phyloP scores from a whole-genome alignment of 2,113 vertebrate species.

The Petromus typicus region DNA sequence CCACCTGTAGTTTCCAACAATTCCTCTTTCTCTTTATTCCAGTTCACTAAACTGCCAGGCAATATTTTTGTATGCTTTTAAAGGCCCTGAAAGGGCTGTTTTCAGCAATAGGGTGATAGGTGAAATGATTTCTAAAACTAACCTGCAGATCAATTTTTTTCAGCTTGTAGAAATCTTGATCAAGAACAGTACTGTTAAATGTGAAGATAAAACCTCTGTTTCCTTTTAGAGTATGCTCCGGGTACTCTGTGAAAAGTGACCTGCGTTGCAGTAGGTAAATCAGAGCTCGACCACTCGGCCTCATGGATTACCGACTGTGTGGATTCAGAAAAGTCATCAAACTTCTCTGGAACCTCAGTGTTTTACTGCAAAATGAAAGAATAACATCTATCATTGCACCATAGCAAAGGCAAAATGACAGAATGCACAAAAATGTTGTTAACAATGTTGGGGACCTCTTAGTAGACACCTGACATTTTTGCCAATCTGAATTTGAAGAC shows the following conservation, averaged over 20 bases:
- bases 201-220: conserved; percentile 40
- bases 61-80: conserved; percentile 53
- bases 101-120: conserved; percentile 53
- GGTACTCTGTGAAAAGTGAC: not conserved
- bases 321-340: not conserved
- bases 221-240: not conserved
- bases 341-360: not conserved
- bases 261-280: not conserved
- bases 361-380: not conserved
- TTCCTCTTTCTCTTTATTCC: not conserved
- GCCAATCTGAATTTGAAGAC: conserved; percentile 28
- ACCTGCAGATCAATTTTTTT: conserved; percentile 72
- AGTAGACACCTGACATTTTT: not conserved
- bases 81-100: conserved; percentile 56
- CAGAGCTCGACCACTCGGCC: not conserved
- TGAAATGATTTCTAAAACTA: conserved; percentile 81
- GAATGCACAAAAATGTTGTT: not conserved
- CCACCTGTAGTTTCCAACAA: conserved; percentile 14
- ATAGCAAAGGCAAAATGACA: not conserved
- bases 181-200: conserved; percentile 69
- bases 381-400: not conserved
- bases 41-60: conserved; percentile 55
- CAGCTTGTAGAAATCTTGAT: conserved; percentile 57
- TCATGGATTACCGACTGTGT: not conserved
- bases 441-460: not conserved